Percentiles rank a stretch among this genome's conserved stretches.
These are phyloP conservation scores for Geophilus truncorum DNA, from an alignment of 2,888 invertebrate genomes.

Conservation along the genomic window DNA sequence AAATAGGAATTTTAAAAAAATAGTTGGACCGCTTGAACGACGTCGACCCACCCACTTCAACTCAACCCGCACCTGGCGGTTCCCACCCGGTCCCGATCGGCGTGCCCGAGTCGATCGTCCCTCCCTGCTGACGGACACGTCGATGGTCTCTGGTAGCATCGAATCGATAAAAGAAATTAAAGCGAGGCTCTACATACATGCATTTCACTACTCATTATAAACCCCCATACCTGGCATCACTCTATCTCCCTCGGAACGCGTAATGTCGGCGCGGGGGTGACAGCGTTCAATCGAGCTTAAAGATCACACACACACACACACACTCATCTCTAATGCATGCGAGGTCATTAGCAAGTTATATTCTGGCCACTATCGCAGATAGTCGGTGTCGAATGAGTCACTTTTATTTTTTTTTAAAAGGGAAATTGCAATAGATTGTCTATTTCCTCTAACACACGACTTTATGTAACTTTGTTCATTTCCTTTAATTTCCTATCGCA, in stretches of 20 bases:
- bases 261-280: background rate
- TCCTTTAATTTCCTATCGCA: background rate
- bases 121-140: background rate
- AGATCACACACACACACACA: background rate
- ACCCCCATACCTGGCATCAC: background rate
- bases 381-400: background rate
- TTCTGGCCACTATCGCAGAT: background rate
- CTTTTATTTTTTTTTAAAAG: background rate
- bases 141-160: background rate
- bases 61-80: background rate
- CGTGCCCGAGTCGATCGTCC: background rate
- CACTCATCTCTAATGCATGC: background rate
- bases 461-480: background rate
- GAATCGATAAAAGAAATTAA: background rate
- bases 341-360: background rate
- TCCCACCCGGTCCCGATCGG: background rate
- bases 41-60: background rate
- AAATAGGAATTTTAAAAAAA: background rate
- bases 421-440: background rate
- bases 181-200: background rate
- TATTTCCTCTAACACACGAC: background rate
- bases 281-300: background rate
- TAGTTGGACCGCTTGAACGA: background rate
- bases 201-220: constrained; percentile 10
- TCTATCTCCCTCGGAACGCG: background rate